Evolutionary conservation across 92 coral and sea anemone genomes (phyloP).

Genomic region (Zoanthus gigantus): DNA sequence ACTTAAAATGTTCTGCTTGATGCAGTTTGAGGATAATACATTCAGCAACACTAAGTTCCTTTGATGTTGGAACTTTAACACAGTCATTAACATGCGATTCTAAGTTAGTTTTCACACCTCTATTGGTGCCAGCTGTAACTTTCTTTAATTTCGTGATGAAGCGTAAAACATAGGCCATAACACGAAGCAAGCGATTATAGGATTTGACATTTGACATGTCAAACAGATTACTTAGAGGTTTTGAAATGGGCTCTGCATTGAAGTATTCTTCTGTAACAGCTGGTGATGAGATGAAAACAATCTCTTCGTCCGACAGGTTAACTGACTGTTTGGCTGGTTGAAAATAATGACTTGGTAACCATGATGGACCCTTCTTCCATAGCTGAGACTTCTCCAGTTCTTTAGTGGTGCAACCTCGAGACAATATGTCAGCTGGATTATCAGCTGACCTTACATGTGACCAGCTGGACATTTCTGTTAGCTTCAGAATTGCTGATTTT

Average conservation of each 20-base stretch:
- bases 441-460: conserved; percentile 56
- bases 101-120: conserved; percentile 13
- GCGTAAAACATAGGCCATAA: conserved; percentile 41
- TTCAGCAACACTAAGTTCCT: conserved; percentile 38
- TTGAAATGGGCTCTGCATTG: conserved; percentile 7
- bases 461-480: conserved; percentile 62
- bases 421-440: conserved; percentile 54
- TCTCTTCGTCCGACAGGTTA: conserved; percentile 4
- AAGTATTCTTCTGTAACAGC: conserved; percentile 28
- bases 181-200: conserved; percentile 30
- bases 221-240: conserved; percentile 34
- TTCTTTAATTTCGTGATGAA: conserved; percentile 49
- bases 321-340: conserved; percentile 12
- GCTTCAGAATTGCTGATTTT: conserved; percentile 50
- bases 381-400: conserved; percentile 41
- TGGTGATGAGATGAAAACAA: conserved; percentile 35
- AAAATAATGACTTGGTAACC: background rate
- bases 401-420: conserved; percentile 51
- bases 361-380: conserved; percentile 19
- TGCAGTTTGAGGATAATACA: conserved; percentile 33
- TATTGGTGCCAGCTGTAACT: conserved; percentile 2
- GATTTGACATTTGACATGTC: conserved; percentile 23
- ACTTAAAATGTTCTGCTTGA: conserved; percentile 40
- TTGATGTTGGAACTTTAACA: conserved; percentile 55
- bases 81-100: conserved; percentile 1